Evolutionary conservation across 1,140 invertebrate genomes (phyloP).

Genomic region (Olivierus martensii): DNA sequence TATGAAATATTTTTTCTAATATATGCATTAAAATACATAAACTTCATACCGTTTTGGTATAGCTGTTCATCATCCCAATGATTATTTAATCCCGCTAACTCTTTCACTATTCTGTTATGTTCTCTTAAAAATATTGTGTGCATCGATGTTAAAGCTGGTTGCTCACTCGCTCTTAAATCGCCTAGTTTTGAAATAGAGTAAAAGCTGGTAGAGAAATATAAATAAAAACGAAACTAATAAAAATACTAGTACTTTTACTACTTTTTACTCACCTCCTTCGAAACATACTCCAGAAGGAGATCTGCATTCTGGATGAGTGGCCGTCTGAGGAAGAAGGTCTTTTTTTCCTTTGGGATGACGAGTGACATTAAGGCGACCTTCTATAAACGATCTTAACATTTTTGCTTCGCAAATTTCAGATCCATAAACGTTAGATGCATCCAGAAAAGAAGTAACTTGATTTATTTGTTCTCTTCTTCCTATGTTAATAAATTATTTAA

Average conservation of each 20-base stretch:
- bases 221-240: neutral
- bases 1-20: neutral
- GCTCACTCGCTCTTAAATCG: constrained; percentile 47
- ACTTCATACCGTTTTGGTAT: constrained; percentile 30
- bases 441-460: constrained; percentile 46
- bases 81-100: constrained; percentile 55
- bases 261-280: constrained; percentile 45
- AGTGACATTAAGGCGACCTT: constrained; percentile 68
- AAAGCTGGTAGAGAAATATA: neutral
- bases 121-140: constrained; percentile 52
- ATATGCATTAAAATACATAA: neutral
- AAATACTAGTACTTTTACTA: neutral
- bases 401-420: constrained; percentile 60
- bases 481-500: too few species aligned
- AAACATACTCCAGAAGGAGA: constrained; percentile 68
- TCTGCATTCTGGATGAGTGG: constrained; percentile 69
- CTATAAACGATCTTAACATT: constrained; percentile 46
- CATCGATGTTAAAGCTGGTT: constrained; percentile 42
- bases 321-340: constrained; percentile 57
- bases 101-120: constrained; percentile 77
- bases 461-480: constrained; percentile 45
- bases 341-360: constrained; percentile 43
- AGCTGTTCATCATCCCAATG: constrained; percentile 60
- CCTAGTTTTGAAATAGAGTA: constrained; percentile 28
- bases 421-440: constrained; percentile 47